A percentile compares a stretch with the other conserved stretches of the same genome.
phyloP scores from a whole-genome alignment of 2,888 invertebrate species.

The Drosophila imparisetae region DNA sequence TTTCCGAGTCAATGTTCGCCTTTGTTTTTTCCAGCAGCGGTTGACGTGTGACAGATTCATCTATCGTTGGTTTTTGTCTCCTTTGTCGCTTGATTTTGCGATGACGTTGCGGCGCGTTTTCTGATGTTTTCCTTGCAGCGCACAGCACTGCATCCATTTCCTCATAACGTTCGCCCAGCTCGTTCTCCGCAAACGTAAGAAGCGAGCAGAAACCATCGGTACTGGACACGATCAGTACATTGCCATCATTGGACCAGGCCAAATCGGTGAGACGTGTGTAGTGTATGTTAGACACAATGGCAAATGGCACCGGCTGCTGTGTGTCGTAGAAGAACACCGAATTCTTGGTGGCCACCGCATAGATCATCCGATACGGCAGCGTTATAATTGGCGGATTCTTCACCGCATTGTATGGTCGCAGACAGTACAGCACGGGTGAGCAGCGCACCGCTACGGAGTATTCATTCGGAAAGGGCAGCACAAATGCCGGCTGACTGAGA shows the following conservation, averaged over 20 bases:
- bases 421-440: conserved; percentile 90
- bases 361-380: conserved; percentile 92
- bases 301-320: conserved; percentile 92
- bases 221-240: conserved; percentile 91
- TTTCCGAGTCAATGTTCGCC: conserved; percentile 25
- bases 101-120: conserved; percentile 43
- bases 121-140: conserved; percentile 65
- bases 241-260: conserved; percentile 94
- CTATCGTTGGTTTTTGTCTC: conserved; percentile 57
- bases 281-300: conserved; percentile 92
- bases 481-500: conserved; percentile 89
- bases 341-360: conserved; percentile 95
- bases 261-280: conserved; percentile 95
- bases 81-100: conserved; percentile 67
- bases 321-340: conserved; percentile 95
- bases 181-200: conserved; percentile 90
- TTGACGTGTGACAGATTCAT: conserved; percentile 45
- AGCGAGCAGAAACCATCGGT: conserved; percentile 96
- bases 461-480: conserved; percentile 92
- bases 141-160: conserved; percentile 80
- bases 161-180: conserved; percentile 88
- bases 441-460: conserved; percentile 93
- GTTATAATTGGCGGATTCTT: conserved; percentile 87
- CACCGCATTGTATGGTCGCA: conserved; percentile 84
- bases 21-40: conserved; percentile 57